Conservation (phyloP, 2,888 invertebrate genomes). For the Gasteruption jaculator region DNA sequence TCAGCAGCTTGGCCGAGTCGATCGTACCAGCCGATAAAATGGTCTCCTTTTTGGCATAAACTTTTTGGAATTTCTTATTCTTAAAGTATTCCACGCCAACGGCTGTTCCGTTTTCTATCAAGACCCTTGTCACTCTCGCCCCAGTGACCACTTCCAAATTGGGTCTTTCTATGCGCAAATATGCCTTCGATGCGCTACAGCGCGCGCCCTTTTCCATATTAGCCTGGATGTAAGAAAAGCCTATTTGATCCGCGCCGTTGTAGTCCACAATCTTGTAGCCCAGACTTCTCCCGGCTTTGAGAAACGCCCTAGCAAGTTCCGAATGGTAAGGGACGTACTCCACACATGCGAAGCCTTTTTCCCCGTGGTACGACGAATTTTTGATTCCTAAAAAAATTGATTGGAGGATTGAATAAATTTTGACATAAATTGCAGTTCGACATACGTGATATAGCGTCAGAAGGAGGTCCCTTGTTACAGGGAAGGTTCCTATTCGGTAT, state of each 20-base stretch:
- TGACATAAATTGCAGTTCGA: no score
- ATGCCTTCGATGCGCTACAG: conserved; percentile 57
- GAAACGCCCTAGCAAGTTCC: conserved; percentile 40
- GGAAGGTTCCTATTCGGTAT: no score
- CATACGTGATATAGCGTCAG: no score
- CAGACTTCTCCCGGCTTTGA: conserved; percentile 44
- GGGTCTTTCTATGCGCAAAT: conserved; percentile 50
- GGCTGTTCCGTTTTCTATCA: conserved; percentile 37
- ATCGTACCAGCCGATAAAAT: conserved; percentile 70
- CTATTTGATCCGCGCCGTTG: conserved; percentile 53
- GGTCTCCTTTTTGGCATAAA: conserved; percentile 60
- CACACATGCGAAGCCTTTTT: conserved; percentile 46
- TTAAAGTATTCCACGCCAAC: conserved; percentile 53
- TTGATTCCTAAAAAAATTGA: conserved; percentile 51
- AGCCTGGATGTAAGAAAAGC: conserved; percentile 56
- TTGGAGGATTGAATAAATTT: background rate
- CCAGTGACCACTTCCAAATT: conserved; percentile 43
- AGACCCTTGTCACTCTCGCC: conserved; percentile 38
- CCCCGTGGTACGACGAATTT: conserved; percentile 52
- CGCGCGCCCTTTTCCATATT: conserved; percentile 55
- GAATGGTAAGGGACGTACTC: conserved; percentile 48
- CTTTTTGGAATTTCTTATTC: conserved; percentile 53
- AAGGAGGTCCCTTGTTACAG: no score
- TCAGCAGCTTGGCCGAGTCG: conserved; percentile 72
- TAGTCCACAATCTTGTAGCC: conserved; percentile 49